Evolutionary conservation across 2,888 invertebrate species (phyloP).

Genomic region (Philopedon plagiatum): DNA sequence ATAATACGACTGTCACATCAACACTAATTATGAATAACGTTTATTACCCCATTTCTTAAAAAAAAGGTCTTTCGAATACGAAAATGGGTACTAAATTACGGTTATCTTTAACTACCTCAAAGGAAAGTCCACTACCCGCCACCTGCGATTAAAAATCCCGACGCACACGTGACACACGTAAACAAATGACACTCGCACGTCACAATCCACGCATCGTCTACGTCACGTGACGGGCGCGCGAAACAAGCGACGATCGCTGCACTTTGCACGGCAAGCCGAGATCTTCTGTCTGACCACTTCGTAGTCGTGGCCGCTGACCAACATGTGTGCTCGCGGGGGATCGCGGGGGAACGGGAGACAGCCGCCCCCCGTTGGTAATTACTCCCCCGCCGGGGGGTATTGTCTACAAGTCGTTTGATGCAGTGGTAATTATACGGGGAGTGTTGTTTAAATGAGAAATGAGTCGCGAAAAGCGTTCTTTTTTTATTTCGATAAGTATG

Average conservation of each 20-base stretch:
- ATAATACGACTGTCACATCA: too few relatives aligned
- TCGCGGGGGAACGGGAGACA: constrained; percentile 26
- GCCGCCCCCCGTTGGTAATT: constrained; percentile 36
- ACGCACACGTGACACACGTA: constrained; percentile 49
- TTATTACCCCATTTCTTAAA: too few relatives aligned
- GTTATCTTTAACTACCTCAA: neutral
- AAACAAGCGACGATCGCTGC: constrained; percentile 59
- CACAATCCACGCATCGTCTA: constrained; percentile 44
- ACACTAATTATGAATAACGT: too few relatives aligned
- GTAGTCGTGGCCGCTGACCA: constrained; percentile 68
- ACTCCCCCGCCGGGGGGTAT: constrained; percentile 42
- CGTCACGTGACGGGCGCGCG: constrained; percentile 47
- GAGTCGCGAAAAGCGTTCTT: too few relatives aligned
- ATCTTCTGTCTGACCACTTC: constrained; percentile 66
- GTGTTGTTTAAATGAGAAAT: neutral
- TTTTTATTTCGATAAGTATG: neutral
- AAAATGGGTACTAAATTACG: too few relatives aligned
- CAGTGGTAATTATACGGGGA: constrained; percentile 22
- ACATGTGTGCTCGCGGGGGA: constrained; percentile 64
- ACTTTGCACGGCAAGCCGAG: constrained; percentile 67
- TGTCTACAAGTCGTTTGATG: constrained; percentile 43
- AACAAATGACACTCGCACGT: constrained; percentile 62
- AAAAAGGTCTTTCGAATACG: too few relatives aligned
- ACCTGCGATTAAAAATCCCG: constrained; percentile 18
- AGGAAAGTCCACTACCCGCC: neutral